Evolutionary conservation across 2,888 invertebrate genomes (phyloP).

Genomic region (Ectemnius cavifrons): DNA sequence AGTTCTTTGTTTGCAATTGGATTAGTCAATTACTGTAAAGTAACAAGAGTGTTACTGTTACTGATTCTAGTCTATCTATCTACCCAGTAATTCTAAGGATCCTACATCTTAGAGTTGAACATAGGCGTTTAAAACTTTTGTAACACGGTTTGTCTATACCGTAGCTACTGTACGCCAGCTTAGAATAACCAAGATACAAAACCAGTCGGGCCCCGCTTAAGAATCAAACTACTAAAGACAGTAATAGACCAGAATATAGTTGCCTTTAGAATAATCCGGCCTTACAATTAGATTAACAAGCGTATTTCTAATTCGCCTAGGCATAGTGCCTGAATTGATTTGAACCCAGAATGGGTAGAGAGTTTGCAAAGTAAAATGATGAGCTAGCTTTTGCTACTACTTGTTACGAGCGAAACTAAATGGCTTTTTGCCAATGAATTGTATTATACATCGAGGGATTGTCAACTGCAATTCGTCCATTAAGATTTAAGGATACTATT

Average conservation of each 20-base stretch:
- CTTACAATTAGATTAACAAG: constrained; percentile 59
- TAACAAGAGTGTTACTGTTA: constrained; percentile 12
- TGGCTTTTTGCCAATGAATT: constrained; percentile 34
- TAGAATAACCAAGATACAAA: constrained; percentile 22
- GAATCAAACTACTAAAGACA: constrained; percentile 26
- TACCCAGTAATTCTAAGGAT: constrained; percentile 14
- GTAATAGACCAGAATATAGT: constrained; percentile 27
- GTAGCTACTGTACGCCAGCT: constrained; percentile 6
- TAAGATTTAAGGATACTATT: constrained; percentile 48
- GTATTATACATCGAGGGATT: constrained; percentile 38
- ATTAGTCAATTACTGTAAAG: constrained; percentile 49
- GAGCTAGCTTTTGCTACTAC: constrained; percentile 57
- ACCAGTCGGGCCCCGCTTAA: constrained; percentile 22
- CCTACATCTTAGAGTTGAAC: constrained; percentile 1
- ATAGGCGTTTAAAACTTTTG: constrained; percentile 12
- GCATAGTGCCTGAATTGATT: constrained; percentile 42
- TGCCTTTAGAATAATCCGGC: constrained; percentile 50
- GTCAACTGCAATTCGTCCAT: constrained; percentile 60
- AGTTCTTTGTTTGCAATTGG: constrained; percentile 23
- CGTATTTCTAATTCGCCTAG: constrained; percentile 55
- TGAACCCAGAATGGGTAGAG: constrained; percentile 41
- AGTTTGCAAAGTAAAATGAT: constrained; percentile 29
- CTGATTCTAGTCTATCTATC: constrained; percentile 27
- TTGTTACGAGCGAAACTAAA: constrained; percentile 42
- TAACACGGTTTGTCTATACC: neutral